These are phyloP conservation scores for Hiodon alosoides DNA, from an alignment of 2,113 vertebrate genomes.

Conservation along the genomic window DNA sequence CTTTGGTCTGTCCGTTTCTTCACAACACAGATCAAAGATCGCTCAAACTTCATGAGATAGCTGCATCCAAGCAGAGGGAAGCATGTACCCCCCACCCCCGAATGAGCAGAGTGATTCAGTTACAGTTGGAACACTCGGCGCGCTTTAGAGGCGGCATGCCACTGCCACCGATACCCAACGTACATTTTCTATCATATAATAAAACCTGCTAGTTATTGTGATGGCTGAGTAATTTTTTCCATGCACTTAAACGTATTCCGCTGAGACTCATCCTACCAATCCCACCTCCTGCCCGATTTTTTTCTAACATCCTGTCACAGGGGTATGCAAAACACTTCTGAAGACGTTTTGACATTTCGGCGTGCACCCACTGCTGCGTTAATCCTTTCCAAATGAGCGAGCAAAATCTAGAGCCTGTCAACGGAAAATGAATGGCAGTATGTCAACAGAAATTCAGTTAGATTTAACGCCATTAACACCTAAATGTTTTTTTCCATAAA, in stretches of 20 bases:
- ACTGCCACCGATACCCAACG: too few species aligned
- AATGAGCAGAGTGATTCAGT: not conserved
- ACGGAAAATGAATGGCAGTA: constrained; percentile 17
- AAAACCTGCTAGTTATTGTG: not conserved
- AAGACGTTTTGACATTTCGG: constrained; percentile 25
- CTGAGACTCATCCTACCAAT: not conserved
- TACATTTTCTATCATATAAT: too few species aligned
- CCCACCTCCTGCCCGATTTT: not conserved
- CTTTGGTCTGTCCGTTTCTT: constrained; percentile 60
- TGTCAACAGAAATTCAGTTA: constrained; percentile 17
- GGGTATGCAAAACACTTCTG: constrained; percentile 8
- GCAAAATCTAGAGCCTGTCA: not conserved
- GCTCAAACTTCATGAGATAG: constrained; percentile 42
- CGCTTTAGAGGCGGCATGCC: not conserved
- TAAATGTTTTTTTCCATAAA: not conserved
- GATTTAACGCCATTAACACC: not conserved
- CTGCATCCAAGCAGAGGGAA: constrained; percentile 10
- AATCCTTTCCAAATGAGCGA: constrained; percentile 25
- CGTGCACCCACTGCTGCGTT: constrained; percentile 18
- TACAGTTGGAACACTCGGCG: not conserved
- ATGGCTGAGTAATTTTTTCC: not conserved
- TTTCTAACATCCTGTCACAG: constrained; percentile 6
- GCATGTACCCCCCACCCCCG: not conserved
- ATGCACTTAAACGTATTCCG: not conserved
- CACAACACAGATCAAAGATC: constrained; percentile 70